Conservation (phyloP, 2,888 invertebrate genomes). For the Pseudolycoriella hygida region DNA sequence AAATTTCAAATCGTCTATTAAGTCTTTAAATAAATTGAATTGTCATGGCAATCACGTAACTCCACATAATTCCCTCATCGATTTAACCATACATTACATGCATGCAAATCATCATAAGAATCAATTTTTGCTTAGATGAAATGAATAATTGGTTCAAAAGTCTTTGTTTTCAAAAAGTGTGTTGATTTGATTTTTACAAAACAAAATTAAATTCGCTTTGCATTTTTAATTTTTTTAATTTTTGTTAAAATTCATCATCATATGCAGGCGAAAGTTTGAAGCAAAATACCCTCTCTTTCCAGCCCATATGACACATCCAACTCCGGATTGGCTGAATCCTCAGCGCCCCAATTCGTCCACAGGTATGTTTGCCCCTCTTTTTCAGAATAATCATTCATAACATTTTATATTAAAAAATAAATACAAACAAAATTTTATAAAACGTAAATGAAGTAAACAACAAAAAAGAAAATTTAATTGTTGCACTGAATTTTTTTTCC, state of each 20-base stretch:
- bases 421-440: not conserved
- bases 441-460: not conserved
- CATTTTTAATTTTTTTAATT: not conserved
- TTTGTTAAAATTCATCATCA: not conserved
- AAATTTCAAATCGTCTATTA: no score
- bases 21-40: no score
- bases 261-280: conserved; percentile 3
- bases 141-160: no score
- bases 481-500: not conserved
- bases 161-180: no score
- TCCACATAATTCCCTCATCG: no score
- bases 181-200: no score
- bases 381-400: not conserved
- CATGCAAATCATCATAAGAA: no score
- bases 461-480: not conserved
- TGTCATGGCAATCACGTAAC: no score
- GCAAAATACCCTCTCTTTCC: conserved; percentile 7
- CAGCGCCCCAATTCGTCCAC: conserved; percentile 7
- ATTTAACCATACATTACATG: no score
- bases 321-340: conserved; percentile 7
- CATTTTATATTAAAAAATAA: not conserved
- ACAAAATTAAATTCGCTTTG: not conserved
- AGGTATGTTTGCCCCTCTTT: conserved; percentile 5
- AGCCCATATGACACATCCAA: conserved; percentile 8
- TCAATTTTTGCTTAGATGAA: no score